A percentile compares a stretch with the other conserved stretches of the same genome.
phyloP scores from a whole-genome alignment of 2,888 invertebrate species.

The Arctia plantaginis region DNA sequence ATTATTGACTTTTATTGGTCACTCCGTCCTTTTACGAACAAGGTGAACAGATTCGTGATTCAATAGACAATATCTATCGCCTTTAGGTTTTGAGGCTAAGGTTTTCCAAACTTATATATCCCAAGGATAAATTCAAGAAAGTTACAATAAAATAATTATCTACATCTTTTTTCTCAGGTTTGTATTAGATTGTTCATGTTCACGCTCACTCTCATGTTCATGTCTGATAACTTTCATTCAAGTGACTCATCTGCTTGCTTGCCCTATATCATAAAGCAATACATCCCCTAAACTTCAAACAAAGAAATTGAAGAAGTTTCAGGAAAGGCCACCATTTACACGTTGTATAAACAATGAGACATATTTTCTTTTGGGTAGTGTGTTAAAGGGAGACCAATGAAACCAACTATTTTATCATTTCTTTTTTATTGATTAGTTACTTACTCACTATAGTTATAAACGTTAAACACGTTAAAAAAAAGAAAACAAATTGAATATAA shows the following conservation, averaged over 20 bases:
- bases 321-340: not conserved
- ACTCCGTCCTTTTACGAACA: not conserved
- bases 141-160: not conserved
- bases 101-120: not conserved
- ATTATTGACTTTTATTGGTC: not conserved
- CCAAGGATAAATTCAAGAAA: not conserved
- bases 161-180: not conserved
- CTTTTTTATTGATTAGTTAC: not conserved
- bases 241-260: not conserved
- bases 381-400: not conserved
- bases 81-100: not conserved
- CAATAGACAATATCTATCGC: not conserved
- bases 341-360: no score
- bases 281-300: not conserved
- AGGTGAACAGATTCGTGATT: not conserved
- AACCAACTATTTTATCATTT: not conserved
- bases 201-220: not conserved
- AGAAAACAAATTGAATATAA: not conserved
- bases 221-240: not conserved
- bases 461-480: not conserved
- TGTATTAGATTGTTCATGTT: not conserved
- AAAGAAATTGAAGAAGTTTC: not conserved
- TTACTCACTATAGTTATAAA: not conserved
- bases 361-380: not conserved
- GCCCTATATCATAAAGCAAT: not conserved